A percentile compares a stretch with the other conserved stretches of the same genome.
Conservation (phyloP, 2,797 vertebrate species). For the Leptoclinus maculatus region DNA sequence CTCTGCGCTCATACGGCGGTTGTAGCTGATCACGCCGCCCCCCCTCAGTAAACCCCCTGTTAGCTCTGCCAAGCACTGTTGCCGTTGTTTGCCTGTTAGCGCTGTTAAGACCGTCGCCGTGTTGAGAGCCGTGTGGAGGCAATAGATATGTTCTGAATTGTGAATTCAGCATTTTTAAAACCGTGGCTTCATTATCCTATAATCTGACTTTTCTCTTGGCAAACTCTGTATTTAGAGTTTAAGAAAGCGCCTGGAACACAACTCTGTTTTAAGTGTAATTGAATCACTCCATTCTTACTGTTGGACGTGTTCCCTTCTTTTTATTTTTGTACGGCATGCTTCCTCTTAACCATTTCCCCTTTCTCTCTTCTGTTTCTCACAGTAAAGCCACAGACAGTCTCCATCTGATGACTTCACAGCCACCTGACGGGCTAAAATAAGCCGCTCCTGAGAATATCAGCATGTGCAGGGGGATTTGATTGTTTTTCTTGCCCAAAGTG, state of each 20-base stretch:
- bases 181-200: not conserved
- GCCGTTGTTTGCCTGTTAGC: not conserved
- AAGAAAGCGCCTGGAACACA: not conserved
- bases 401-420: constrained; percentile 37
- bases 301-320: constrained; percentile 22
- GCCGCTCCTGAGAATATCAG: not conserved
- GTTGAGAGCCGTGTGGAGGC: not conserved
- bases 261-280: not conserved
- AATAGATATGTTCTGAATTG: not conserved
- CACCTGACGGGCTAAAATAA: constrained; percentile 16
- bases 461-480: not conserved
- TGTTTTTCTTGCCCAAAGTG: not conserved
- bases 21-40: not conserved
- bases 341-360: constrained; percentile 67
- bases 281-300: not conserved
- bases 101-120: not conserved
- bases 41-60: not conserved
- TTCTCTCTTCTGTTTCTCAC: constrained; percentile 40
- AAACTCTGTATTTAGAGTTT: constrained; percentile 1
- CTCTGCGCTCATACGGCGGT: not conserved
- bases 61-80: not conserved
- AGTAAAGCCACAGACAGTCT: constrained; percentile 40
- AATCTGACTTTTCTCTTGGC: not conserved
- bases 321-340: constrained; percentile 16
- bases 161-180: not conserved